A percentile compares a stretch with the other conserved stretches of the same genome.
These are phyloP conservation scores for Microtus richardsoni DNA, from an alignment of 2,113 vertebrate genomes.

Conservation along the genomic window DNA sequence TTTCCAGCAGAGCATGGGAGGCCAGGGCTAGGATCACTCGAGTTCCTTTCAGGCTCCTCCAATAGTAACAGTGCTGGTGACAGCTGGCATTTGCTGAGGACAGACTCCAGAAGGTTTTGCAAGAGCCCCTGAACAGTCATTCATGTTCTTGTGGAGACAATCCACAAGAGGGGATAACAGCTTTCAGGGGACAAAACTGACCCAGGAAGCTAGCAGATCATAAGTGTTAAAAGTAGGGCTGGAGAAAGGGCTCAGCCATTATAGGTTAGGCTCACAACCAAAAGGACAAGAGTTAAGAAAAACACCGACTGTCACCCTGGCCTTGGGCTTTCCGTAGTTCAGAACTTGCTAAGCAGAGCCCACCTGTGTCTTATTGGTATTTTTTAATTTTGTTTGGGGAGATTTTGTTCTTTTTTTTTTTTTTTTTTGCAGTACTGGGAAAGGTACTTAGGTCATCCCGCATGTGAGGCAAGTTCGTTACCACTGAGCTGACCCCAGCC, in stretches of 20 bases:
- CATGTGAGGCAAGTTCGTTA: background rate
- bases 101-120: background rate
- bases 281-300: background rate
- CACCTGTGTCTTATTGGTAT: too few relatives aligned
- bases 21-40: background rate
- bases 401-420: background rate
- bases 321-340: background rate
- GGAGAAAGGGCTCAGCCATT: background rate
- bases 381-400: background rate
- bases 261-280: background rate
- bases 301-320: background rate
- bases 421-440: background rate
- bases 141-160: background rate
- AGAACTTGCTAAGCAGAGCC: background rate
- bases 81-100: background rate
- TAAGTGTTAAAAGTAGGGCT: background rate
- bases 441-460: background rate
- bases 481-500: background rate
- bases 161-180: background rate
- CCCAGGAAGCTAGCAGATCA: background rate
- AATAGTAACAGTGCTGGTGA: fast-evolving
- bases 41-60: background rate
- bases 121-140: too few relatives aligned
- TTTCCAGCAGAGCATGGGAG: background rate
- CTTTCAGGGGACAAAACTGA: background rate